Evolutionary conservation across 2,888 invertebrate genomes (phyloP), one percentile per base, ranked within the genome.

Genomic region (Gasteruption jaculator): DNA sequence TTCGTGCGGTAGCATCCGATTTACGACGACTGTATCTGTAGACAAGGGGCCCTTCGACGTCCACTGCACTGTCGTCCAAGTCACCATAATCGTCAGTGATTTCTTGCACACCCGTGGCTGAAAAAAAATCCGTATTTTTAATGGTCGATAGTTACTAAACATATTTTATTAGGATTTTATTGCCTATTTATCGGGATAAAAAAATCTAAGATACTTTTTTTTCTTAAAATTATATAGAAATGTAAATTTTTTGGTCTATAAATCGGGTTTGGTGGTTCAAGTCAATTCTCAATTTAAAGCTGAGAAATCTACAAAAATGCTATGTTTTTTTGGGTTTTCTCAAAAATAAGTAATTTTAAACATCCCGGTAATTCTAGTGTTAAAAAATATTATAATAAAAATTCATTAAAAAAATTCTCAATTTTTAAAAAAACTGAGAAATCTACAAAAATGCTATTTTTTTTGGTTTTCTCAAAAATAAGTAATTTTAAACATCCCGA

Each of bases 11-110:
- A 12, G 53, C 38, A 45, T 68, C 68, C 10, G 61, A 63, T 53
- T 64, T 68, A 35, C 61, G 56, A 32, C 65, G 61, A 53, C 64
- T 65, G 44, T 61, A 66, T 54, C 67, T 60, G 46, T 65, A 68
- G 39, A 62, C 56, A 31, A 55, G 60, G 12, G 63, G 60, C 24
- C 63, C 66, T 42, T 71, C 68, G 4, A 55, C 54, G 49, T 70
- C 67, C 49, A 67, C 48, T 25, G 64, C 60, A 50, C 61, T 63
- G 31, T 65, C 66, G 45, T 68, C 67, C 39, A 64, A 51, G 50
- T 66, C 65, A 35, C 61, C 62, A 48, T 61, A 64, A 50, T 58
- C 63, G 34, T 68, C 68, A 20, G 57, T 49, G 47, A 57, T 42
- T 44, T 67, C 66, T 41, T 54, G 57, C 40, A 57, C 43, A 38